A percentile compares a stretch with the other conserved stretches of the same genome.
Conservation (phyloP, 2,888 invertebrate genomes). For the Drosophila macrospina region DNA sequence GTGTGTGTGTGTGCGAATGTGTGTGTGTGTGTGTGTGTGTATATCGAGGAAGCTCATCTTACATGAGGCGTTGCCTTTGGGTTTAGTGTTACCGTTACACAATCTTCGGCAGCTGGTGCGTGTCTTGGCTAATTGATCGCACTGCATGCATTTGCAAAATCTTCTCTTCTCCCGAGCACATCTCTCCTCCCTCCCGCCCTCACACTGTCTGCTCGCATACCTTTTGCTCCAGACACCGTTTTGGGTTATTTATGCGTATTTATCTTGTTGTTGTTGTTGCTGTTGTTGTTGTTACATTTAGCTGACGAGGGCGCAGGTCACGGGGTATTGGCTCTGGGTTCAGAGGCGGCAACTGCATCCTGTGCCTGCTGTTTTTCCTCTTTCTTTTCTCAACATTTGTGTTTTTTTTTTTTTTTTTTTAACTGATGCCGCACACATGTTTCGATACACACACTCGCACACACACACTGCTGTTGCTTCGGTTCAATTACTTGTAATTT, state of each 20-base stretch:
- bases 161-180: background rate
- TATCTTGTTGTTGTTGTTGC: constrained; percentile 35
- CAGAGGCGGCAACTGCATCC: constrained; percentile 57
- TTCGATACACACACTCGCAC: constrained; percentile 29
- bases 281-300: constrained; percentile 44
- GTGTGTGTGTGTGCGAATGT: too few relatives aligned
- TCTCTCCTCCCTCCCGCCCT: background rate
- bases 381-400: background rate
- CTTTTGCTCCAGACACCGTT: constrained; percentile 25
- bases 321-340: constrained; percentile 36
- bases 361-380: constrained; percentile 51
- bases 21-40: too few relatives aligned
- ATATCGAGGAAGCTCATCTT: constrained; percentile 13
- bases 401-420: constrained; percentile 24
- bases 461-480: constrained; percentile 35
- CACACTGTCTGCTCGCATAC: background rate
- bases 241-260: constrained; percentile 53
- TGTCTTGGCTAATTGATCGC: constrained; percentile 65
- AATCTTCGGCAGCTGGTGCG: constrained; percentile 57
- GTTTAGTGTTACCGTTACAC: constrained; percentile 63
- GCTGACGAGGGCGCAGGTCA: constrained; percentile 63
- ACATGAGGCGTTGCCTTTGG: constrained; percentile 54
- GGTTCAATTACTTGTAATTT: constrained; percentile 81
- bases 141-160: constrained; percentile 47
- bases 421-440: constrained; percentile 62